Evolutionary conservation across 64 coral and sea anemone species (phyloP), one percentile per base, ranked within the genome.

Genomic region (Stylophora pistillata): DNA sequence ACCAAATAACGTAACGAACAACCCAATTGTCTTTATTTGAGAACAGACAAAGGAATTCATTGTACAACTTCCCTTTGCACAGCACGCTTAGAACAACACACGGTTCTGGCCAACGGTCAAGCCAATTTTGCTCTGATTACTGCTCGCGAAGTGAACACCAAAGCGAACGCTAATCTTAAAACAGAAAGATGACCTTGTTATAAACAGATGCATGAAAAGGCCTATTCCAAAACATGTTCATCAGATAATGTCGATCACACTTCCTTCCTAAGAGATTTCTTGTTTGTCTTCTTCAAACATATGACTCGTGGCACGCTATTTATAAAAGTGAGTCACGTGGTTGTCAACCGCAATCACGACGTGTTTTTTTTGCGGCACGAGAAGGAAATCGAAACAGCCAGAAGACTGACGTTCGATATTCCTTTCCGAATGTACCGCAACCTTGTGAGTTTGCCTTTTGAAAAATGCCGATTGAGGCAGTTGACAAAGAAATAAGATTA

Each of bases 1-100:
- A 84, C 80, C 61, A 62, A 84, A 69, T 84, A 69, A 84, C 66
- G 28, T 69, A n/a, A 30, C 31, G 33, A 69, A 84, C 16, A 84
- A 33, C 21, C 80, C 66, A 68, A 84, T 62, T 84, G 80, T 33
- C 4, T 84, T 84, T 60, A 34, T n/a, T n/a, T 52, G 64, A 84
- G 31, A 25, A 16, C 66, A 84, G 60, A 84, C 80, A 84, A 84
- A 53, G 69, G 60, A 66, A 14, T 23, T 23, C 80, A 84, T 84
- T 0, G 30, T 25, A 64, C 61, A 17, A 64, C 61, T 17, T 64
- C 23, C 20, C 26, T 10, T 13, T 23, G 15, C 61, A 26, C 80
- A 84, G 60, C 80, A 84, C 80, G 80, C 61, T 52, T 68, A 3
- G 64, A 63, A 12, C 15, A 64, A 82, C 23, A 25, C 55, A 20